Base-by-base conservation (phyloP, 2,888 invertebrate genomes). In the Amblyjoppa fuscipennis region DNA sequence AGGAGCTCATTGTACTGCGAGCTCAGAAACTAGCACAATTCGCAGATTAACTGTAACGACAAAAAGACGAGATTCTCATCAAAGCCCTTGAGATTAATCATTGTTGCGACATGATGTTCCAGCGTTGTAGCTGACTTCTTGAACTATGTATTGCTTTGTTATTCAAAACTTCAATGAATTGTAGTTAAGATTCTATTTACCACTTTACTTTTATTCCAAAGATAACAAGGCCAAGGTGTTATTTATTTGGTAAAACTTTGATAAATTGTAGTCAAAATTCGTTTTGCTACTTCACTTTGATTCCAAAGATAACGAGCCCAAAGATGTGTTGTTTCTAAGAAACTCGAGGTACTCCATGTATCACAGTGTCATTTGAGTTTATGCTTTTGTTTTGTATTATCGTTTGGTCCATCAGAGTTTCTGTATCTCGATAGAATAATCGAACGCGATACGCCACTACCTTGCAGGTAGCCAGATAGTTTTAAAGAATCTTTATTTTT, bases 1-100 rank as follows among this genome's bases (percentile, higher is more conserved):
- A 86, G 5, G 89, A 89, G 31, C 86, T 93, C 9, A 90, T 93
- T 61, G 91, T 92, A 45, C 56, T 91, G 20, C 87, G 88, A 79
- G 53, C 82, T 25, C n/a, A 79, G 6, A 71, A 38, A 4, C 74
- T 91, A 25, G 9, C 6, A 11, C 34, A 66, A 25, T 11, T 16
- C 13, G 61, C 61, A 6, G 6, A 31, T 5, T 5, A 61, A 2
- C 28, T 16, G 11, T 61, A 28, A 61, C 4, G 3, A 31, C 6
- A 3, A 31, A 16, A 16, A 1, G 0, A 13, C 28, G 2, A 61
- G 3, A 28, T 31, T 16, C 28, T 61, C 16, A 3, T 61, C 31
- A 16, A 61, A 56, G 16, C 16, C 13, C 7, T 7, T 25, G 20
- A 20, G 2, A 49, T 49, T 4, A 16, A 56, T 56, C 7, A 56